Evolutionary conservation across 2,113 vertebrate species (phyloP).

Genomic region (Pelusios castaneus): DNA sequence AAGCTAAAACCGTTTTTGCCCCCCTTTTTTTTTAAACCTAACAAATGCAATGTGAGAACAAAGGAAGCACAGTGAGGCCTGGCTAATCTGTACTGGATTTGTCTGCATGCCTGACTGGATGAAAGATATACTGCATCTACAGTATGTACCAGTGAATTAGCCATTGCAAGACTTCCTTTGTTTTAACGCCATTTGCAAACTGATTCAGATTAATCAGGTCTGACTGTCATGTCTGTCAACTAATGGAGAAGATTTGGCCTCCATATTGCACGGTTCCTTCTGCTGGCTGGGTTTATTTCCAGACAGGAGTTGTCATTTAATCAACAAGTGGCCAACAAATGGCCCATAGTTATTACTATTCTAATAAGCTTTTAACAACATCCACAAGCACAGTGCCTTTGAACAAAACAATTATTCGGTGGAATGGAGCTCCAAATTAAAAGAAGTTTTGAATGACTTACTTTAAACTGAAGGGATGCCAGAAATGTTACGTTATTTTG

Average conservation of each 20-base stretch:
- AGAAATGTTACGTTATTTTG: conserved; percentile 23
- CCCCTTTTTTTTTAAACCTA: background rate
- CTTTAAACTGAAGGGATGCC: background rate
- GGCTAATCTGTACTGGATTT: background rate
- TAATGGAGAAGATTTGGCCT: background rate
- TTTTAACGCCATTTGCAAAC: background rate
- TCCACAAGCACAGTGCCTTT: conserved; percentile 35
- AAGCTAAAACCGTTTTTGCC: background rate
- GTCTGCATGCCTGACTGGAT: background rate
- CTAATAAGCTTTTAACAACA: conserved; percentile 44
- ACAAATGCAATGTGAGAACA: background rate
- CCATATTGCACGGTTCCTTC: background rate
- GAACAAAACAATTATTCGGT: conserved; percentile 35
- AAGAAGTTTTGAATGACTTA: background rate
- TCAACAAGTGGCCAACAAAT: background rate
- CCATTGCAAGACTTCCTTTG: background rate
- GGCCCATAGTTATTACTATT: conserved; percentile 19
- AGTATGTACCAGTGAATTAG: background rate
- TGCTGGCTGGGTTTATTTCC: background rate
- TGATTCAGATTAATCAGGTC: background rate
- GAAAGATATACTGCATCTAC: background rate
- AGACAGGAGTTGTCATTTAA: background rate
- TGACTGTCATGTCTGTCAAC: background rate
- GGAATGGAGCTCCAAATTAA: conserved; percentile 6
- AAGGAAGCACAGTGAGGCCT: background rate